A percentile compares a stretch with the other conserved stretches of the same genome.
These are phyloP conservation scores for Sebastes kiyomatsui DNA, from an alignment of 2,797 vertebrate species.

Conservation along the genomic window DNA sequence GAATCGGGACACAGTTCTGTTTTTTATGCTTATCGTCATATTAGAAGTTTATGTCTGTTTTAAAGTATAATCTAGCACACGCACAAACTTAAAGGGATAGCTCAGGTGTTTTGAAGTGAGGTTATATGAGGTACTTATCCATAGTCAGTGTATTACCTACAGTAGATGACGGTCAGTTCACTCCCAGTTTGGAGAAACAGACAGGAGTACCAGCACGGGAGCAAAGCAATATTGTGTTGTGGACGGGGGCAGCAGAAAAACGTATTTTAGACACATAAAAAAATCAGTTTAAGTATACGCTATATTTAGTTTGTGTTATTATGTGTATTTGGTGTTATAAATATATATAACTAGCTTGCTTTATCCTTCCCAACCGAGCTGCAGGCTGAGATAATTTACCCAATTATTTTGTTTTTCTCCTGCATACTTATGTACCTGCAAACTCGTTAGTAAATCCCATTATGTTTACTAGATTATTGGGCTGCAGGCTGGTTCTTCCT, in stretches of 20 bases:
- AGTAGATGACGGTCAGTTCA: not conserved
- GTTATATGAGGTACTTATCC: not conserved
- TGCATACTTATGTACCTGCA: not conserved
- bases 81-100: not conserved
- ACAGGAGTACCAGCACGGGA: not conserved
- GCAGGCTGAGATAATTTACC: not conserved
- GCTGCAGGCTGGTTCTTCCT: not conserved
- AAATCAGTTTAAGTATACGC: not conserved
- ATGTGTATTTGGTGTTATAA: not conserved
- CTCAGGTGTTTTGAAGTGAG: not conserved
- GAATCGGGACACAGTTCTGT: not conserved
- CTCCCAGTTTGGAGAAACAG: too few relatives aligned
- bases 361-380: too few relatives aligned
- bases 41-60: not conserved
- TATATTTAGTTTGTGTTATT: not conserved
- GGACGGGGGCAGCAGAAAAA: too few relatives aligned
- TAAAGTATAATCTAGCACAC: not conserved
- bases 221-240: not conserved
- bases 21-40: not conserved
- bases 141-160: not conserved
- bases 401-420: not conserved
- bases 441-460: slow-evolving; percentile 2
- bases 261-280: not conserved
- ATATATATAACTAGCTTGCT: too few relatives aligned
- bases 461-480: slow-evolving; percentile 9